These are phyloP conservation scores for Luscinia megarhynchos DNA, from an alignment of 2,797 vertebrate genomes.

Conservation along the genomic window DNA sequence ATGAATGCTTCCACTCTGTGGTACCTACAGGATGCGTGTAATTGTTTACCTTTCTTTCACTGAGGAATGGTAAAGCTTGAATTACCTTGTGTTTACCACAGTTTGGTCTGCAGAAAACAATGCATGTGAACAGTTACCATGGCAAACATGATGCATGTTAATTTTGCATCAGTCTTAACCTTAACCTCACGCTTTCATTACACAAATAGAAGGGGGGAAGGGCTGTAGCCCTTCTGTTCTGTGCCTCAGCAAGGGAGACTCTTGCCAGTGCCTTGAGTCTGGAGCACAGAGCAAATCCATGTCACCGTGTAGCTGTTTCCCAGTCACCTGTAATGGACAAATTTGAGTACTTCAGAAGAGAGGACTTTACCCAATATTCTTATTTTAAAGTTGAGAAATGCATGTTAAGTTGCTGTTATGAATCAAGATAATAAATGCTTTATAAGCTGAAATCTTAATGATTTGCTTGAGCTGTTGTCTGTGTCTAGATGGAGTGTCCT, in stretches of 20 bases:
- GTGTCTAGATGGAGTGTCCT: background rate
- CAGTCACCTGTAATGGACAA: background rate
- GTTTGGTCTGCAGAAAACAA: background rate
- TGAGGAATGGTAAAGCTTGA: background rate
- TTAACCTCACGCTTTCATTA: background rate
- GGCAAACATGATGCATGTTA: background rate
- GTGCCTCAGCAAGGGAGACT: background rate
- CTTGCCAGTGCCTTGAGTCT: background rate
- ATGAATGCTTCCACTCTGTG: background rate
- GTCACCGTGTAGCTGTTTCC: background rate
- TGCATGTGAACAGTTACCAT: background rate
- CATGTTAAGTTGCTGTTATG: background rate
- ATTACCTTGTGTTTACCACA: background rate
- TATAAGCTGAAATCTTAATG: background rate
- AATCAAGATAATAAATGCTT: background rate
- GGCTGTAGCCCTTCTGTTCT: background rate
- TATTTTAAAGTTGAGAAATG: background rate
- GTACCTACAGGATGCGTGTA: background rate
- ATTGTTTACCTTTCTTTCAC: constrained; percentile 10
- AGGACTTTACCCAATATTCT: background rate
- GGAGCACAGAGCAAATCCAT: background rate
- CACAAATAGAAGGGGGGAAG: background rate
- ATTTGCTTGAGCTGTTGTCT: background rate
- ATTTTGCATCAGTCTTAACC: background rate
- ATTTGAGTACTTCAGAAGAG: background rate